Evolutionary conservation across 2,797 vertebrate genomes (phyloP), one percentile per base, ranked within the genome.

Genomic region (Pogonophryne albipinna): DNA sequence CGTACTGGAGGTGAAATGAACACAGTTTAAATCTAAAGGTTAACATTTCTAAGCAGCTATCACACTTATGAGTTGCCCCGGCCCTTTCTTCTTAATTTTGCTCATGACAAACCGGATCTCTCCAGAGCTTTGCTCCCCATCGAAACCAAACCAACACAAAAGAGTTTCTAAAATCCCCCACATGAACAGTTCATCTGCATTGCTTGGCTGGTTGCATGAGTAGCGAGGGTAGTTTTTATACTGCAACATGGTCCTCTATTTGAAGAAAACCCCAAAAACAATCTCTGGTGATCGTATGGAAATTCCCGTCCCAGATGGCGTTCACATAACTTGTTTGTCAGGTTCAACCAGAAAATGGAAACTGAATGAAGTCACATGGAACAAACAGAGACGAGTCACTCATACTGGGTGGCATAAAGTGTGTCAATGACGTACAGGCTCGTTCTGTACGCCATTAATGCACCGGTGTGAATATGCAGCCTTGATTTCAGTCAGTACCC

Each of bases 321-420:
- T 72, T 77, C 14, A 6, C 19, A 45, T 44, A 60, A 49, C 14
- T 61, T 53, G 55, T 76, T 64, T 69, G 20, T 79, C 38, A 41
- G 60, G 10, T 69, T 80, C 38, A 66, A 58, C 52, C 71, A 78
- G 42, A n/a, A 38, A 45, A 38, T 6, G 5, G 60, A 66, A 41
- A 52, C 41, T 64, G 55, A 41, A 44, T 45, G 68, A 50, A 76
- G 68, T 82, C 83, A 79, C 68, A 65, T 66, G 56, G 47, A 66
- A 44, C 42, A 51, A 44, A 76, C 12, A 63, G 47, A 80, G 53
- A 60, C 50, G 42, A 60, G 62, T 44, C 20, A 27, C 64, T 78
- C 63, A 58, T 51, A 47, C 19, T 59, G 49, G 60, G 42, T 46
- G 60, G 71, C 71, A 27, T 57, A 27, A 69, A 55, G 45, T 79